phyloP scores from a whole-genome alignment of 2,888 invertebrate species.

The Herminia tarsipennalis region DNA sequence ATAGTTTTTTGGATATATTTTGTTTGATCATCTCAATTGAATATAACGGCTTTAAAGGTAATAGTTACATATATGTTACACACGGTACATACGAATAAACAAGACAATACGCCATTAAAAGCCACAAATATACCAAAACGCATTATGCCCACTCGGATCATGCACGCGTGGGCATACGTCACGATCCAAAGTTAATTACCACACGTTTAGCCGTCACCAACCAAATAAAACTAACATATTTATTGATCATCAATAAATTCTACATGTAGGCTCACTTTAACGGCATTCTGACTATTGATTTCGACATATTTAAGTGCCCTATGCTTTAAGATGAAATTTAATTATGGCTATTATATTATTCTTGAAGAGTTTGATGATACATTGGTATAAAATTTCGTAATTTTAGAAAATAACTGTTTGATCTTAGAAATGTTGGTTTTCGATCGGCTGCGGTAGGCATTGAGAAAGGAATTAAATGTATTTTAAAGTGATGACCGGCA shows the following conservation, averaged over 20 bases:
- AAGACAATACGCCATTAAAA: neutral
- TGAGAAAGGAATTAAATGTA: too few species aligned
- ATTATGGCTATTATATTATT: neutral
- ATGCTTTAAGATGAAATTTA: neutral
- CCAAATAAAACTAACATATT: slow-evolving; percentile 24
- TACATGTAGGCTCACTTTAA: slow-evolving; percentile 16
- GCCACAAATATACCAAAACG: neutral
- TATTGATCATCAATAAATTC: slow-evolving; percentile 16
- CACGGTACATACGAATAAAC: neutral
- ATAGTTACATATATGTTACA: too few species aligned
- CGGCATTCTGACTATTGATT: slow-evolving; percentile 16
- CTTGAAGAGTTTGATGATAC: neutral
- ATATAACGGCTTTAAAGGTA: too few species aligned
- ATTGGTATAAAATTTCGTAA: neutral
- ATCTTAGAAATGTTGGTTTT: too few species aligned
- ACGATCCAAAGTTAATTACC: slow-evolving; percentile 28
- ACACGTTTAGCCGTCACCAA: slow-evolving; percentile 13
- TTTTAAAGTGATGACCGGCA: too few species aligned
- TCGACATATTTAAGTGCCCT: slow-evolving; percentile 9
- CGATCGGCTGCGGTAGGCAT: too few species aligned
- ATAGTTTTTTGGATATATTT: too few species aligned
- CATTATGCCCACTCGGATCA: slow-evolving; percentile 15
- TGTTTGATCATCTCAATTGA: too few species aligned
- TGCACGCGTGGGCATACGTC: slow-evolving; percentile 10
- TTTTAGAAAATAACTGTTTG: too few species aligned